Percentiles rank a stretch among this genome's conserved stretches.
phyloP scores from a whole-genome alignment of 2,797 vertebrate genomes.

The Agapornis canus region DNA sequence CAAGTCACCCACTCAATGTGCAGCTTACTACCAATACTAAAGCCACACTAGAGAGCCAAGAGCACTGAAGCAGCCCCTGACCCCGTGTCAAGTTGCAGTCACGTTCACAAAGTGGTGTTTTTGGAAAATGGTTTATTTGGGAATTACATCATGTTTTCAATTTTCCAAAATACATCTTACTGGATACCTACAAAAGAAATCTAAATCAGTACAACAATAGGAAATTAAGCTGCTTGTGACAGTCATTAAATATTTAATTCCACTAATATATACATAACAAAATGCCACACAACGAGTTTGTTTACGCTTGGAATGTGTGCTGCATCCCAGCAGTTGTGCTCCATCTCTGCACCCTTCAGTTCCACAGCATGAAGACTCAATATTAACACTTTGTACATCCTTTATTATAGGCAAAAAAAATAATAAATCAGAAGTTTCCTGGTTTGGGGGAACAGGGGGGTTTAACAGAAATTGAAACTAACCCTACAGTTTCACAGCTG shows the following conservation, averaged over 20 bases:
- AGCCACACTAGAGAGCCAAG: not conserved
- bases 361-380: conserved; percentile 75
- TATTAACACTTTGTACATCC: conserved; percentile 72
- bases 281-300: conserved; percentile 81
- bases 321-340: conserved; percentile 67
- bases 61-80: not conserved
- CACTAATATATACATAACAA: conserved; percentile 89
- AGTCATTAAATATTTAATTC: conserved; percentile 82
- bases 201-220: conserved; percentile 82
- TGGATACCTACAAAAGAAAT: conserved; percentile 90
- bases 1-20: not conserved
- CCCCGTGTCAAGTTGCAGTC: not conserved
- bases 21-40: not conserved
- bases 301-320: conserved; percentile 91
- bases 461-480: not conserved
- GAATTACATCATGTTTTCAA: conserved; percentile 80
- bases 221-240: conserved; percentile 86
- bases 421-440: conserved; percentile 48
- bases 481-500: conserved; percentile 84
- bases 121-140: conserved; percentile 81
- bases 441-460: not conserved
- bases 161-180: conserved; percentile 90
- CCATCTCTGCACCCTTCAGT: conserved; percentile 62
- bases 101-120: conserved; percentile 47
- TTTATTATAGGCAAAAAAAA: conserved; percentile 65